These are phyloP conservation scores for Chromoteleia sp. DNA, from an alignment of 2,888 invertebrate genomes.

Conservation along the genomic window DNA sequence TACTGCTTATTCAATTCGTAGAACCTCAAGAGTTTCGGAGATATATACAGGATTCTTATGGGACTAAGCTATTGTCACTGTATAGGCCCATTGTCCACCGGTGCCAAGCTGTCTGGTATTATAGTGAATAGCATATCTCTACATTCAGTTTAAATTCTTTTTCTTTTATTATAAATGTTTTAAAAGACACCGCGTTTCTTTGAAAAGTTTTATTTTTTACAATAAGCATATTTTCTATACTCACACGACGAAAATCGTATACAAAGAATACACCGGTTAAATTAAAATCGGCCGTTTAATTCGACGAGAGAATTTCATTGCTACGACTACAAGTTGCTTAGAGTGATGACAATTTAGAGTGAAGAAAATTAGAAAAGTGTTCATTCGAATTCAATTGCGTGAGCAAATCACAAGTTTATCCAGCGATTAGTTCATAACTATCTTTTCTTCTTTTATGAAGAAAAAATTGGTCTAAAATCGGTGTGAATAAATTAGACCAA, in stretches of 20 bases:
- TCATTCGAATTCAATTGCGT: no score
- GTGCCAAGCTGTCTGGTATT: constrained; percentile 80
- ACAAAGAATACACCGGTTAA: constrained; percentile 34
- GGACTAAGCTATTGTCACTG: no score
- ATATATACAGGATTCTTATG: no score
- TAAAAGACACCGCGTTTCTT: constrained; percentile 65
- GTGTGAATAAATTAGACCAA: no score
- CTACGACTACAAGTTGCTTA: no score
- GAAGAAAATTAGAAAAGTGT: no score
- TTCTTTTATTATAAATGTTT: constrained; percentile 66
- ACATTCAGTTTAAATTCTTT: constrained; percentile 67
- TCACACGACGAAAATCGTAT: constrained; percentile 41
- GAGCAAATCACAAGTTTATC: no score
- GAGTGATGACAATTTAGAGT: no score
- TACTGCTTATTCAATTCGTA: constrained; percentile 73
- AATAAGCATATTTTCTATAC: constrained; percentile 56
- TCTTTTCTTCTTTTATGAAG: no score
- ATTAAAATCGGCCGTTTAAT: constrained; percentile 22
- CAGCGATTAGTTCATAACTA: no score
- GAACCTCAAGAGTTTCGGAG: constrained; percentile 74
- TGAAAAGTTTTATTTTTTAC: constrained; percentile 59
- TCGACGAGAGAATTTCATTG: no score
- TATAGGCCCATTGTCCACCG: constrained; percentile 76
- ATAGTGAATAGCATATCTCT: constrained; percentile 66
- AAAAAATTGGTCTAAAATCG: no score